Evolutionary conservation across 1,140 invertebrate genomes (phyloP).

Genomic region (Musca vetustissima): DNA sequence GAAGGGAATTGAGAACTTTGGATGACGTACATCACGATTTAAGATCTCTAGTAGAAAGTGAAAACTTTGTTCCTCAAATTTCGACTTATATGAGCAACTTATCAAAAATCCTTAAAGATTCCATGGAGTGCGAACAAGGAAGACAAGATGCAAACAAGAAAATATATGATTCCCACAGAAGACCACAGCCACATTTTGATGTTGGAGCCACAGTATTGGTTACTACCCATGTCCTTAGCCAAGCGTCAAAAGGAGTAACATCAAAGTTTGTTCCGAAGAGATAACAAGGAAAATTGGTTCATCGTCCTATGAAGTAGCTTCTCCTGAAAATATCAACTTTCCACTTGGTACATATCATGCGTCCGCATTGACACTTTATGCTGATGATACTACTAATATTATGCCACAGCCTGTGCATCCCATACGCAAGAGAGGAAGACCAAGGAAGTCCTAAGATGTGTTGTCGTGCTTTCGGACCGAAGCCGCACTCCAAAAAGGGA

Average conservation of each 20-base stretch:
- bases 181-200: neutral
- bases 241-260: neutral
- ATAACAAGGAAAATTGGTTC: neutral
- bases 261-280: neutral
- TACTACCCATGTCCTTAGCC: neutral
- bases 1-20: constrained; percentile 32
- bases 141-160: neutral
- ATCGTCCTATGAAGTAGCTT: neutral
- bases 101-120: neutral
- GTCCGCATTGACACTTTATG: no score
- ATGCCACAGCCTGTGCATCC: no score
- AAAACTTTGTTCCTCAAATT: constrained; percentile 2
- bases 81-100: neutral
- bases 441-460: no score
- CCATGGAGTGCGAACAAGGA: neutral
- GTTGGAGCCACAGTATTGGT: neutral
- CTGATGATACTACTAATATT: neutral
- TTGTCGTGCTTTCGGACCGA: no score
- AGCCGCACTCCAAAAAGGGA: no score
- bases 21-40: neutral
- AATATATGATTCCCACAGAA: neutral
- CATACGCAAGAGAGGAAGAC: no score
- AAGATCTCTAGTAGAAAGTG: neutral
- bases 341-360: no score
- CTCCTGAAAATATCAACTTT: neutral